Percentiles rank a stretch among this genome's conserved stretches.
Conservation (phyloP, 1,140 invertebrate species). For the Bathynomus jamesi region DNA sequence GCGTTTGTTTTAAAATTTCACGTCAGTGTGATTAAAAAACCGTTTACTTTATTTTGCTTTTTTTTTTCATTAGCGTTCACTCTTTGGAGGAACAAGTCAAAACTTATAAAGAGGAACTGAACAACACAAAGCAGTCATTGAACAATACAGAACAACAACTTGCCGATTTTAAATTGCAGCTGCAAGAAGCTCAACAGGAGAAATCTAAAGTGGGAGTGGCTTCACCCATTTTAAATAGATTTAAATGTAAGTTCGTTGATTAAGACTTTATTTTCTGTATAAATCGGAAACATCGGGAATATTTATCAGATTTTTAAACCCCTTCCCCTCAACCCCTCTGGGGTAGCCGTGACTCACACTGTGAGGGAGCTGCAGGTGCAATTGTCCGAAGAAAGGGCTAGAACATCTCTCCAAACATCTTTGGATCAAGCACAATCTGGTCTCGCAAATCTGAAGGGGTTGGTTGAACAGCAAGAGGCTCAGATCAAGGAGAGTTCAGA, state of each 20-base stretch:
- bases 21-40: neutral
- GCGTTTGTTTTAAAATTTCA: neutral
- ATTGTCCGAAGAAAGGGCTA: slow-evolving; percentile 4
- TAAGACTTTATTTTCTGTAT: neutral
- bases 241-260: neutral
- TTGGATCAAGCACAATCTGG: neutral
- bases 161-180: no score
- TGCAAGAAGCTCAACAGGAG: neutral
- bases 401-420: neutral
- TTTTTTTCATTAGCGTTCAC: neutral
- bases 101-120: neutral
- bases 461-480: slow-evolving; percentile 4
- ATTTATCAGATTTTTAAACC: neutral
- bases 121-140: neutral
- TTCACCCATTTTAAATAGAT: neutral
- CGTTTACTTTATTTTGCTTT: neutral
- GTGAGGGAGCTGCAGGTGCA: slow-evolving; percentile 14
- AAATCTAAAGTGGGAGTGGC: neutral
- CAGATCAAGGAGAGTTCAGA: slow-evolving; percentile 2
- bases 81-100: neutral
- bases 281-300: no score
- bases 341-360: neutral
- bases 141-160: neutral
- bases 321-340: neutral
- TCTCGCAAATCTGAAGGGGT: neutral